Conservation (phyloP, 2,113 vertebrate species). For the Phalacrocorax carbo region DNA sequence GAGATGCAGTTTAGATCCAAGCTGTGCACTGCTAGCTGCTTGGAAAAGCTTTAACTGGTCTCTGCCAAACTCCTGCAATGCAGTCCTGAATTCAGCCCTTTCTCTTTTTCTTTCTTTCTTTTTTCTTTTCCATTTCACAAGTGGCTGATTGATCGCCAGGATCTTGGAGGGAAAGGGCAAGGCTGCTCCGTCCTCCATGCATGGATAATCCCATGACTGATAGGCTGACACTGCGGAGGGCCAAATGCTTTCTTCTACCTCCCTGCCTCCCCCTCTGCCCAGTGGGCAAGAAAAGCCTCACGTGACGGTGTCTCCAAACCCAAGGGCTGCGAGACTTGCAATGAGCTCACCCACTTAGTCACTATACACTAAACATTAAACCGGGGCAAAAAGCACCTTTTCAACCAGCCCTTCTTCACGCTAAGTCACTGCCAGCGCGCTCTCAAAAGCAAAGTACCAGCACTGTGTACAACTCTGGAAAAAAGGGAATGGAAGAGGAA, state of each 20-base stretch:
- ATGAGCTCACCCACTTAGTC: background rate
- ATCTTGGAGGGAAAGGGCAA: background rate
- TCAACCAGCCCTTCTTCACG: background rate
- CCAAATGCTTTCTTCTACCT: background rate
- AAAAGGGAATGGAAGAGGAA: background rate
- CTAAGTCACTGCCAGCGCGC: background rate
- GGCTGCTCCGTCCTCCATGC: background rate
- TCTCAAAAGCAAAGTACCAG: background rate
- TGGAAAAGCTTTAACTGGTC: background rate
- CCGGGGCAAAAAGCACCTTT: background rate
- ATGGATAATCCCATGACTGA: background rate
- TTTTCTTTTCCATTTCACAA: background rate
- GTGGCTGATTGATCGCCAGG: background rate
- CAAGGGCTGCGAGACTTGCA: background rate
- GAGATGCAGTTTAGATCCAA: background rate
- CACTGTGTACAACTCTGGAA: background rate
- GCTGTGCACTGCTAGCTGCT: background rate
- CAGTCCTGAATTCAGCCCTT: background rate
- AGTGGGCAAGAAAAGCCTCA: background rate
- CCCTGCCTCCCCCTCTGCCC: background rate
- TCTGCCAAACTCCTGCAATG: slow-evolving; percentile 15
- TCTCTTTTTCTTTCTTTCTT: background rate
- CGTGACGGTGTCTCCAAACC: rapidly evolving
- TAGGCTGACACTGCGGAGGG: background rate
- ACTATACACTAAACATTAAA: background rate